phyloP scores from a whole-genome alignment of 35 echinoderm and acorn worm species.

The Strongylocentrotus purpuratus region DNA sequence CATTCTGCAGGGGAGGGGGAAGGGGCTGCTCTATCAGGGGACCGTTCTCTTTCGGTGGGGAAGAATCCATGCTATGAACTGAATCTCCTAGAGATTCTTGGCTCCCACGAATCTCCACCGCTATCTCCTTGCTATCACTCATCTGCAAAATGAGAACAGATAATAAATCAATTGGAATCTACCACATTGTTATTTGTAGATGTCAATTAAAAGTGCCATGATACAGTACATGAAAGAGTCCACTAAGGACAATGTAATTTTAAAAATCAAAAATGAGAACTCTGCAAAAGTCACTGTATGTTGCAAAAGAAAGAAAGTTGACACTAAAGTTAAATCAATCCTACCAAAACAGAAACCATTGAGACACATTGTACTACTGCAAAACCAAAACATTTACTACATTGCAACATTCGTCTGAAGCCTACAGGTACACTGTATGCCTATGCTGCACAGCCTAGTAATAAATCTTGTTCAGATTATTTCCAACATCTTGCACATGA shows the following conservation, averaged over 20 bases:
- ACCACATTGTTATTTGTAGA: neutral
- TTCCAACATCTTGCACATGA: too few relatives aligned
- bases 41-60: conserved; percentile 19
- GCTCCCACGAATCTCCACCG: neutral
- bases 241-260: neutral
- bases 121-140: conserved; percentile 1
- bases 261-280: neutral
- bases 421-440: too few relatives aligned
- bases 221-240: neutral
- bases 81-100: neutral
- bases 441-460: neutral
- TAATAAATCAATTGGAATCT: neutral
- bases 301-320: too few relatives aligned
- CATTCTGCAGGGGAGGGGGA: conserved; percentile 34
- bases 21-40: neutral
- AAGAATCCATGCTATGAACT: neutral
- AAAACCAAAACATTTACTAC: neutral
- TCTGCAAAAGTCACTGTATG: neutral
- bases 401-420: neutral
- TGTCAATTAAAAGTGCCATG: neutral
- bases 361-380: neutral
- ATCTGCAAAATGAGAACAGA: neutral
- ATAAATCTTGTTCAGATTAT: neutral
- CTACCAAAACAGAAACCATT: neutral
- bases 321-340: neutral